Conservation (phyloP, 2,888 invertebrate genomes). For the Linnaemya vulpina region DNA sequence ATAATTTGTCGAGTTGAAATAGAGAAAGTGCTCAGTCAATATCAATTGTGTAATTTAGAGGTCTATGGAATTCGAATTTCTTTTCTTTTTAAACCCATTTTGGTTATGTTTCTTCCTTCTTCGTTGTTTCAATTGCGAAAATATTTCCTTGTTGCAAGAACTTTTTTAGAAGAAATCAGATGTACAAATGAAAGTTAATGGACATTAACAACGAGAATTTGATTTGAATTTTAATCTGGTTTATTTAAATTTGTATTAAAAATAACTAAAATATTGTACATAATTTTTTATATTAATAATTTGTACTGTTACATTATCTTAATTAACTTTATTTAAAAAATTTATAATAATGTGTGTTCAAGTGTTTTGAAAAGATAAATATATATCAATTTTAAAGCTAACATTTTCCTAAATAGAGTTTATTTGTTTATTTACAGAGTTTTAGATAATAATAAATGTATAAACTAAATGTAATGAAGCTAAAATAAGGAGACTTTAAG, state of each 20-base stretch:
- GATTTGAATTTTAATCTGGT: conserved; percentile 49
- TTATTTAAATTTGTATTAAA: conserved; percentile 56
- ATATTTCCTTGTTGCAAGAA: too few species aligned
- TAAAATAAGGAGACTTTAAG: too few species aligned
- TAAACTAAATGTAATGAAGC: too few species aligned
- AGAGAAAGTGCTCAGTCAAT: too few species aligned
- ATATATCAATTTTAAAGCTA: too few species aligned
- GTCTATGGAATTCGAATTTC: too few species aligned
- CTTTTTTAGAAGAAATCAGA: conserved; percentile 27
- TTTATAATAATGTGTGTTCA: conserved; percentile 72
- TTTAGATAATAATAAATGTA: too few species aligned
- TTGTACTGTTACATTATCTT: conserved; percentile 52
- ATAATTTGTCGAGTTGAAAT: too few species aligned
- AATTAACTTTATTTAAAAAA: conserved; percentile 80
- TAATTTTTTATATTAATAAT: conserved; percentile 42
- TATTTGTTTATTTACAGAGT: conserved; percentile 42
- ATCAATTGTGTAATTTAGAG: too few species aligned
- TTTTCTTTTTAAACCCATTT: too few species aligned
- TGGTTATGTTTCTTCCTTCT: too few species aligned
- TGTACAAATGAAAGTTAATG: conserved; percentile 19
- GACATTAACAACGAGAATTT: conserved; percentile 39
- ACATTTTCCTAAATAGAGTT: conserved; percentile 61
- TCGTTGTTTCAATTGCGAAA: too few species aligned
- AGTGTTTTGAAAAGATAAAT: conserved; percentile 41
- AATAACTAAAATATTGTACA: conserved; percentile 41